Evolutionary conservation across 1,140 invertebrate species (phyloP).

Genomic region (Polyergus mexicanus): DNA sequence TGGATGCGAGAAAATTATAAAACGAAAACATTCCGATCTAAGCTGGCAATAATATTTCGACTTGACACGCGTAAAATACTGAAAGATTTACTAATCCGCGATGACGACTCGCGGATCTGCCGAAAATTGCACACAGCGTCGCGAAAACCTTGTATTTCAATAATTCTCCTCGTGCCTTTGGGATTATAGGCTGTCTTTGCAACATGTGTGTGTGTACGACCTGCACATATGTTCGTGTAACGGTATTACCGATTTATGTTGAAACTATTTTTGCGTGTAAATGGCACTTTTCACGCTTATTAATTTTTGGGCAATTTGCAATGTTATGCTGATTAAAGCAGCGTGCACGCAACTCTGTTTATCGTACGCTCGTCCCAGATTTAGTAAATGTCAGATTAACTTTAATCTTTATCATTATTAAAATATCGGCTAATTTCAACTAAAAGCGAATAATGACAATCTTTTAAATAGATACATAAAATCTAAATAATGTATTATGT

Average conservation of each 20-base stretch:
- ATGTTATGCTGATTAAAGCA: background rate
- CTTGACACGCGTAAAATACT: background rate
- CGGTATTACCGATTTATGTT: constrained; percentile 25
- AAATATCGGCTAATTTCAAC: background rate
- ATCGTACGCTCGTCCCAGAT: background rate
- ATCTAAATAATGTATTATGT: no score
- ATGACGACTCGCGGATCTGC: background rate
- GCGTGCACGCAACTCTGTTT: background rate
- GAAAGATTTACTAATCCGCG: constrained; percentile 9
- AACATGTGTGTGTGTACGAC: background rate
- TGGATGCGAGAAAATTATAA: background rate
- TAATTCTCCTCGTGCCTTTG: background rate
- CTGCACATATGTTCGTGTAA: constrained; percentile 13
- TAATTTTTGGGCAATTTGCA: constrained; percentile 40
- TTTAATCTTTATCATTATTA: background rate
- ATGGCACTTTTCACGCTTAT: constrained; percentile 14
- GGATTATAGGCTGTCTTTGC: constrained; percentile 5
- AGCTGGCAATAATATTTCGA: background rate
- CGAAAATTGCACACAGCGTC: constrained; percentile 8
- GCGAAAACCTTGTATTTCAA: constrained; percentile 10
- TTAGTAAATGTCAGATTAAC: background rate
- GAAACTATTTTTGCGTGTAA: background rate
- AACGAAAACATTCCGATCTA: background rate
- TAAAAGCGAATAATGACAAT: background rate
- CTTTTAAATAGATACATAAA: background rate